phyloP scores from a whole-genome alignment of 2,797 vertebrate species.

The Hemitrygon akajei region DNA sequence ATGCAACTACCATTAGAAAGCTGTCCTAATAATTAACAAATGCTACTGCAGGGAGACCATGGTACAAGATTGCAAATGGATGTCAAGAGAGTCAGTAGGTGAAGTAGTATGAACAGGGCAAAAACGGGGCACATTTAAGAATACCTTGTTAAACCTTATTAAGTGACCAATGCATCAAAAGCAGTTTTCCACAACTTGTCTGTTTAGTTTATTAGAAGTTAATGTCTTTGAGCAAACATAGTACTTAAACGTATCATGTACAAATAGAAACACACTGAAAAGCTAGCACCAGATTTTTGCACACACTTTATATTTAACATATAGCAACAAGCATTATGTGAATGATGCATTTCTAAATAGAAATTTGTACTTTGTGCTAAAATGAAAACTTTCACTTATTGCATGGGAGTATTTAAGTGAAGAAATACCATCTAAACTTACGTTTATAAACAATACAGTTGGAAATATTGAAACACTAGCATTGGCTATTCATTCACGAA shows the following conservation, averaged over 20 bases:
- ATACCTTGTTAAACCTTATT: background rate
- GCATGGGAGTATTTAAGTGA: background rate
- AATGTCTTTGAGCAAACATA: background rate
- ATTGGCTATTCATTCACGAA: background rate
- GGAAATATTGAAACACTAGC: background rate
- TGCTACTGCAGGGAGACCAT: background rate
- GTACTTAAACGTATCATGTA: background rate
- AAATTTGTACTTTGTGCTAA: background rate
- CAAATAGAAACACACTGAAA: background rate
- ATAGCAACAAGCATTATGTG: background rate
- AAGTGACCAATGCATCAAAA: background rate
- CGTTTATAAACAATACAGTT: background rate
- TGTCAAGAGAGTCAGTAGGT: background rate
- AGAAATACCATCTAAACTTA: background rate
- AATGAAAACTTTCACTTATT: background rate
- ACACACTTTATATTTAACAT: background rate
- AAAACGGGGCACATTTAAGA: background rate
- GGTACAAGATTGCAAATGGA: background rate
- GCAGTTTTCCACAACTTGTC: background rate
- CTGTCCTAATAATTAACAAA: background rate
- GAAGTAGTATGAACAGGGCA: background rate
- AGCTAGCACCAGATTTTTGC: background rate
- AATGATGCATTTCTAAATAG: constrained; percentile 21
- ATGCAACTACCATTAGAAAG: too few relatives aligned
- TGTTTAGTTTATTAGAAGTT: constrained; percentile 1